Base-by-base conservation (phyloP, 2,888 invertebrate species). In the Ctena decussata region DNA sequence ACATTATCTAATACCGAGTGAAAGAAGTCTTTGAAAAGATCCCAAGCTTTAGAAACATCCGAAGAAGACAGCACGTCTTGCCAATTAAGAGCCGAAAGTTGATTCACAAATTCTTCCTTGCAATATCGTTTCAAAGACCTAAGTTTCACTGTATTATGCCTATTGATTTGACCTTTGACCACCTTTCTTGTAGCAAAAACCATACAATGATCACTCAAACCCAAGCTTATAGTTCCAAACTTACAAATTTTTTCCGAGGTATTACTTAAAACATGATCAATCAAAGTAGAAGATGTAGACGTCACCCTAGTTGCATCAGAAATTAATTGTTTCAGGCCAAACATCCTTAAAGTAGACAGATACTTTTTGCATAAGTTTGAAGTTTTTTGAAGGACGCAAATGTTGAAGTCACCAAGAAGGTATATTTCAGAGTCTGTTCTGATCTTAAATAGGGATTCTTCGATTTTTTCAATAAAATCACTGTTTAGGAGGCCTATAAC, bases 401-500 rank as follows among this genome's bases (percentile, higher is more conserved):
- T 57, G n/a, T 57, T 57, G 27, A 57, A 57, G 35, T 65, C 73
- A 49, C 27, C 46, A 8, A 44, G 30, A 73, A 46, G 32, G 30
- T 57, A 75, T 37, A 53, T 53, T 53, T 49, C 75, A 35, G 53
- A 75, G 32, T 53, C 49, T 35, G 35, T 75, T 57, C 75, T 53
- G 35, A 32, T 57, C 57, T 49, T 53, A 21, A 39, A 37, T 15
- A 77, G 44, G 12, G 27, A 1, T 24, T 69, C 46, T 39, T 75
- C 53, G 27, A 65, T 39, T 11, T 65, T 46, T 30, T 79, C 79
- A 39, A 79, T 27, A 35, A 83, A 79, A 35, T 83, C 69, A 35
- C 24, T 83, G 79, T 18, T 82, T 74, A 35, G 82, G 82, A 30
- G 73, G 83, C 60, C 81, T 76, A 32, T 74, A 77, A 39, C 82